Percentiles rank a stretch among this genome's conserved stretches.
phyloP scores from a whole-genome alignment of 2,113 vertebrate species.

The Corydoras sp. region DNA sequence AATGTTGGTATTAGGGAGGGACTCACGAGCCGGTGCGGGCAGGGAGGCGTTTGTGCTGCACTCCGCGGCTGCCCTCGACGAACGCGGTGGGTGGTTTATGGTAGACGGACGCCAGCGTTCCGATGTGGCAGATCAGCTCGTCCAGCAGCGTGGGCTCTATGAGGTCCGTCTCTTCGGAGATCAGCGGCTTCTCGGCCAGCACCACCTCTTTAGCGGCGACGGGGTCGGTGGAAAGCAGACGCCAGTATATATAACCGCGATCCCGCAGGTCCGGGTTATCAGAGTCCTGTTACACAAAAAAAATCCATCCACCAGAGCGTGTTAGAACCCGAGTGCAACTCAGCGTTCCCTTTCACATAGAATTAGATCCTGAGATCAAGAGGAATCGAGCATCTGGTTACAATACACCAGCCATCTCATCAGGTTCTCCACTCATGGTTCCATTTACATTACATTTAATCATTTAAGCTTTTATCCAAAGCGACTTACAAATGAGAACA shows the following conservation, averaged over 20 bases:
- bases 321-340: too few species aligned
- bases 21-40: slow-evolving; percentile 89
- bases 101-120: slow-evolving; percentile 91
- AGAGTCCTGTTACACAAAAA: slow-evolving; percentile 71
- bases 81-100: slow-evolving; percentile 97
- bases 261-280: slow-evolving; percentile 96
- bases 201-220: slow-evolving; percentile 98
- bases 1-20: neutral
- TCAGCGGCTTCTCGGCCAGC: slow-evolving; percentile 92
- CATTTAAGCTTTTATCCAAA: too few species aligned
- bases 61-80: slow-evolving; percentile 90
- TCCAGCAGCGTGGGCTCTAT: slow-evolving; percentile 95
- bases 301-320: neutral
- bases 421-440: too few species aligned
- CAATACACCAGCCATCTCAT: too few species aligned
- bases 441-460: too few species aligned
- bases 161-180: slow-evolving; percentile 95
- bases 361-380: too few species aligned
- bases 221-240: slow-evolving; percentile 94
- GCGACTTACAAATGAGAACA: too few species aligned
- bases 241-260: slow-evolving; percentile 98
- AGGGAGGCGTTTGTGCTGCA: slow-evolving; percentile 85
- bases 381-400: too few species aligned
- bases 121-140: slow-evolving; percentile 96
- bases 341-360: too few species aligned